Base-by-base conservation (phyloP, 2,113 vertebrate genomes). In the Gobiocypris rarus region DNA sequence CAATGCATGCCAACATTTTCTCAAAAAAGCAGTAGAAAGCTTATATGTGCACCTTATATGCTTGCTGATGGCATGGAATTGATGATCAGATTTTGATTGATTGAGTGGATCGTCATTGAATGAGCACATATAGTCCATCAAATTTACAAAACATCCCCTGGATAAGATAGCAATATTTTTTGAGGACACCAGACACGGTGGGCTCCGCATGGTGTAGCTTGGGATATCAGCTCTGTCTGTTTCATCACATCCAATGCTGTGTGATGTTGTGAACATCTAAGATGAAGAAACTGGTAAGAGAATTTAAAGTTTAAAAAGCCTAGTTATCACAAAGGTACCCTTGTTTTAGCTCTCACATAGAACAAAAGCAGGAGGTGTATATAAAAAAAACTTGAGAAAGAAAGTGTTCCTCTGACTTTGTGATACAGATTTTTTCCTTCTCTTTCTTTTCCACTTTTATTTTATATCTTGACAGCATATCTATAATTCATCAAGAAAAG, bases 401-500 rank as follows among this genome's bases (percentile, higher is more conserved):
- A 83, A 88, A 87, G 75, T 50, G 6, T 80, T 34, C 76, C 34
- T 82, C 63, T 24, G 84, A 69, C 84, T 88, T 89, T 85, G 76
- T 86, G 24, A 6, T 75, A 75, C 78, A 83, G 82, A 85, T 83
- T 61, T 43, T 87, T 50, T 75, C 14, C n/a, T 54, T 58, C 10
- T 78, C 59, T 45, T 61, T 83, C 59, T 81, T 67, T 82, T 75
- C 24, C 26, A 59, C 43, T 85, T 59, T 79, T 75, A 81, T 87
- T 87, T 70, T 87, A 54, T 81, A 83, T 87, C 82, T 85, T 87
- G 88, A 88, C 86, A 88, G 84, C 43, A 52, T 84, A 90, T 90
- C 78, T 87, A 89, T 89, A 89, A 90, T 90, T 90, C 86, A 90
- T 89, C 75, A 86, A 87, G 77, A 88, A 77, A 83, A 86, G 73